Evolutionary conservation across 2,113 vertebrate species (phyloP), one percentile per base, ranked within the genome.

Genomic region (Bubo blakistoni): DNA sequence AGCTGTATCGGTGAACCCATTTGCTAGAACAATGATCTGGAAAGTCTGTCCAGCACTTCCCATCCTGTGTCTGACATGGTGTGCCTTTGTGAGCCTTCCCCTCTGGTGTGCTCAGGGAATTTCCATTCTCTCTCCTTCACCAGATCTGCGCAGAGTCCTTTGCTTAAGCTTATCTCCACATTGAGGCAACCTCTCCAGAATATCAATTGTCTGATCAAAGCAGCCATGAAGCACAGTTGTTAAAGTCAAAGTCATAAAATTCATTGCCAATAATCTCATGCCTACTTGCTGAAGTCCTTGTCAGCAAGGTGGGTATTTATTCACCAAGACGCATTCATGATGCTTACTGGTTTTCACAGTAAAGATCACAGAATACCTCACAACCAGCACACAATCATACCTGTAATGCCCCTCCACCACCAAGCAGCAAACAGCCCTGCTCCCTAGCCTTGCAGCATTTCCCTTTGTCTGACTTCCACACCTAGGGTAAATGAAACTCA

Each of bases 171-270:
- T 76, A 78, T 81, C 88, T 95, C 74, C 55, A 54, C 2, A 0
- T 58, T n/a, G 74, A 96, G 42, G 63, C 71, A 94, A 83, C 92
- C 76, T 81, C 82, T 83, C 76, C 9, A 22, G 96, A 95, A 96
- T 97, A 97, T 86, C 94, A 96, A 96, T 97, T 93, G 82, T 86
- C 79, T 96, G 81, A 96, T 96, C 85, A 94, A 96, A 96, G 95
- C 94, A 94, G 90, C 84, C 87, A 69, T 90, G 91, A 93, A 85
- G 70, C 54, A 4, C 51, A 58, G 88, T 62, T 85, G 74, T 91
- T 96, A 90, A 96, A 96, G 95, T 94, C 85, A 93, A 95, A 93
- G 91, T 76, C 92, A 78, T 88, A 94, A 95, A 93, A 96, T 90
- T 86, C 81, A 86, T 58, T 88, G 87, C 81, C 80, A 87, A 44